These are phyloP conservation scores for Oncorhynchus mykiss DNA, from an alignment of 2,113 vertebrate species.

Conservation along the genomic window DNA sequence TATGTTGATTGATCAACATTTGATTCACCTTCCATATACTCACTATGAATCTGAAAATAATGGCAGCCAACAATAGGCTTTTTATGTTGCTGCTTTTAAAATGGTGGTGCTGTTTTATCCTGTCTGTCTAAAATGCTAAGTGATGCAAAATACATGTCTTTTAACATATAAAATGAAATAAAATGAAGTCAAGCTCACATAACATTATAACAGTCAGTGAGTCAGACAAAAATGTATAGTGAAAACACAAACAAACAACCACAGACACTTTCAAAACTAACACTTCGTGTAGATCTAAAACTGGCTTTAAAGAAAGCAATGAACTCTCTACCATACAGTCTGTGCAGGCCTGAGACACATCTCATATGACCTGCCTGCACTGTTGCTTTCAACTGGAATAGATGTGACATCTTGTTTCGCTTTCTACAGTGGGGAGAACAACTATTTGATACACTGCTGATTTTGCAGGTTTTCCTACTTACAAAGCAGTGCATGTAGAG, in stretches of 20 bases:
- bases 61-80: constrained; percentile 49
- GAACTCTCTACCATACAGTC: constrained; percentile 16
- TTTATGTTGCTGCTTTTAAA: constrained; percentile 54
- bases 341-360: constrained; percentile 58
- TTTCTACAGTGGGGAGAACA: constrained; percentile 41
- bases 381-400: constrained; percentile 67
- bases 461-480: no score
- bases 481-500: no score
- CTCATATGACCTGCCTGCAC: constrained; percentile 70
- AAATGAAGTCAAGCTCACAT: constrained; percentile 56
- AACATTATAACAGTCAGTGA: constrained; percentile 40
- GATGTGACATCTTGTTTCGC: constrained; percentile 66
- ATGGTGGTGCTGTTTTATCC: constrained; percentile 19
- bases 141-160: constrained; percentile 56
- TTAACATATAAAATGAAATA: constrained; percentile 49
- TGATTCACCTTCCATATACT: constrained; percentile 5
- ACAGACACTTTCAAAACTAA: neutral
- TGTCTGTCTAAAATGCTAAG: constrained; percentile 60
- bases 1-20: constrained; percentile 7
- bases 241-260: constrained; percentile 5
- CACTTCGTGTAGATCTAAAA: no score
- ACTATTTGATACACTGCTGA: no score
- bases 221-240: constrained; percentile 40
- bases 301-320: neutral
- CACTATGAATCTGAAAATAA: constrained; percentile 30